Evolutionary conservation across 2,797 vertebrate species (phyloP), one percentile per base, ranked within the genome.

Genomic region (Enteromius treurensis): DNA sequence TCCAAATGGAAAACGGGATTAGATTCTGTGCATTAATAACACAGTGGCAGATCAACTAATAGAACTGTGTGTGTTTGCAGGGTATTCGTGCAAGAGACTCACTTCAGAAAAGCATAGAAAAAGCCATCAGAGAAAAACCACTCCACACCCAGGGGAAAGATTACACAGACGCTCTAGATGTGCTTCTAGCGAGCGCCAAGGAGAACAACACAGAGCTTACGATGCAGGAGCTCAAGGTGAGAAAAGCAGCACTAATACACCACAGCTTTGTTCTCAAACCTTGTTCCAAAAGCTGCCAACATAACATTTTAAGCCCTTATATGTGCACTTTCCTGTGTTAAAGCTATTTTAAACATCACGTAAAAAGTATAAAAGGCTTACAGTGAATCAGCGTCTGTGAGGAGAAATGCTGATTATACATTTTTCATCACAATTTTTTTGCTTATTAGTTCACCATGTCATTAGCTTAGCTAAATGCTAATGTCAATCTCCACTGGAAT

Each of bases 151-250:
- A 98, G 85, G 96, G 96, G 86, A 99, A 99, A 88, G 98, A 99
- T 88, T 99, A 99, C 4, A 93, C 94, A 0, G 98, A 99, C 0
- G 98, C 98, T 0, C 89, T 99, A 90, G 98, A 99, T 81, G 96
- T 99, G 83, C 95, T 99, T 90, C 96, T 99, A 4, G 96, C 97
- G 88, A 99, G 98, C 0, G 97, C 97, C 84, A 98, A 97, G 71
- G 98, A 99, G 87, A 97, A 99, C 0, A 97, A 97, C 83, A 94
- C 96, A 4, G 97, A 99, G 90, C 95, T 99, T 87, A 98, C 95
- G 87, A 99, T 99, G 97, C 98, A 99, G 90, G 98, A 99, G 77
- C 94, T 99, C 67, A 99, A 98, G 98, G 98, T 99, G 91, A 87
- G 73, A 29, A 21, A 37, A 26, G 53, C 3, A 55, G 11, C 3